These are phyloP conservation scores for Nasua narica DNA, from an alignment of 2,797 vertebrate genomes.

Conservation along the genomic window DNA sequence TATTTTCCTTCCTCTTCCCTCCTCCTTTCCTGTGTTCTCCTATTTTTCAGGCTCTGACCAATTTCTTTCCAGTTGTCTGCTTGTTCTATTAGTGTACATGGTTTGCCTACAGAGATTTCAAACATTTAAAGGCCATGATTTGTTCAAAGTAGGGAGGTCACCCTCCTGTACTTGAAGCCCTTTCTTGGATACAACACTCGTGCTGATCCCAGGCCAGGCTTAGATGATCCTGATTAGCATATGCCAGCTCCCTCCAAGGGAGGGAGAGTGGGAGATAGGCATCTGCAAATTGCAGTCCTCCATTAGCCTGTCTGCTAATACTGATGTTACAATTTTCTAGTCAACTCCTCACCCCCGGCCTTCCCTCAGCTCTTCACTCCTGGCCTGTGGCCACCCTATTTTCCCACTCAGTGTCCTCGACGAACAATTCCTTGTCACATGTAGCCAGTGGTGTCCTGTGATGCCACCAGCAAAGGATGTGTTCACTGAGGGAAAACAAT, in stretches of 20 bases:
- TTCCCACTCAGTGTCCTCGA: neutral
- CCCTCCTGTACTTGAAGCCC: neutral
- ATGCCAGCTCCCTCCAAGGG: neutral
- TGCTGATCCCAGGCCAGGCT: neutral
- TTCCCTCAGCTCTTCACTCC: neutral
- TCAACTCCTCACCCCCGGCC: slow-evolving; percentile 18
- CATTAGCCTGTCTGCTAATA: slow-evolving; percentile 58
- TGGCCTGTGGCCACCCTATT: neutral
- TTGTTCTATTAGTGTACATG: neutral
- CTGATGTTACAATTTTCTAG: slow-evolving; percentile 57
- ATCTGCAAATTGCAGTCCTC: slow-evolving; percentile 24
- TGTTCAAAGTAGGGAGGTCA: neutral
- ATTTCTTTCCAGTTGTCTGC: neutral
- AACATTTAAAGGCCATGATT: neutral
- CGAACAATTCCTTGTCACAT: neutral
- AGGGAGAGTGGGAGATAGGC: neutral
- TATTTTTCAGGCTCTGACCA: neutral
- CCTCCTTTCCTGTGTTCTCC: neutral
- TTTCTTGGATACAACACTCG: neutral
- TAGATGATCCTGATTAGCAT: neutral
- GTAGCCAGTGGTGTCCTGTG: neutral
- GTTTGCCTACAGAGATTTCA: neutral
- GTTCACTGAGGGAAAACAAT: neutral
- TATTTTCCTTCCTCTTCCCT: neutral
- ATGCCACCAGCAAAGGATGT: neutral